Evolutionary conservation across 2,113 vertebrate species (phyloP).

Genomic region (Chamaea fasciata): DNA sequence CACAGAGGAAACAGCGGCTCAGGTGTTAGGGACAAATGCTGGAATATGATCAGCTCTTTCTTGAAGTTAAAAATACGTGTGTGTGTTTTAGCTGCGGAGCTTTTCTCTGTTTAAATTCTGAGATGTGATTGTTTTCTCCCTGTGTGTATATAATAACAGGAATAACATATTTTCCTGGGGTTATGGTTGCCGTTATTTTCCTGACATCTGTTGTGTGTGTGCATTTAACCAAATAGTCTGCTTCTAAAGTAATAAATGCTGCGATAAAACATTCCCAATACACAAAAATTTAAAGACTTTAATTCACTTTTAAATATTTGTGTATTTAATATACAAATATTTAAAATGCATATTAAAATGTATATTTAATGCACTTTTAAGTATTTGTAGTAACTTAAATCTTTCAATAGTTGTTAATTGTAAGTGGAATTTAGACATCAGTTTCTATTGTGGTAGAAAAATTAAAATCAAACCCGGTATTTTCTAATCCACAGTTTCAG

Average conservation of each 20-base stretch:
- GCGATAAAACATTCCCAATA: background rate
- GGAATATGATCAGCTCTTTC: no score
- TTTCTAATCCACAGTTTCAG: background rate
- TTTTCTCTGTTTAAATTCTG: background rate
- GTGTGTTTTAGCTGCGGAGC: background rate
- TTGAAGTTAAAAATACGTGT: background rate
- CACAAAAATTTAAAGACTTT: background rate
- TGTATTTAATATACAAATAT: no score
- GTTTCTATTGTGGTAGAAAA: background rate
- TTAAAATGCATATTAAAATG: no score
- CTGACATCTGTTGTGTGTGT: background rate
- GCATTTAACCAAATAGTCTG: background rate
- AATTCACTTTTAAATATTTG: background rate
- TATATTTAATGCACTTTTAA: background rate
- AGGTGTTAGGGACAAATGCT: background rate
- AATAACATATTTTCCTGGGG: background rate
- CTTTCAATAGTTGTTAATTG: background rate
- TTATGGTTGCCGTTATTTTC: background rate
- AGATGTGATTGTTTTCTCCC: background rate
- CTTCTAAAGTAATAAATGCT: background rate
- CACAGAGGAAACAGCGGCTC: rapidly evolving
- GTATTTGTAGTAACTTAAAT: background rate
- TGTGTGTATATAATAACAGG: background rate
- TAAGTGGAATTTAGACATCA: background rate
- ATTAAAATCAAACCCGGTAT: rapidly evolving